Evolutionary conservation across 2,797 vertebrate genomes (phyloP).

Genomic region (Melanogrammus aeglefinus): DNA sequence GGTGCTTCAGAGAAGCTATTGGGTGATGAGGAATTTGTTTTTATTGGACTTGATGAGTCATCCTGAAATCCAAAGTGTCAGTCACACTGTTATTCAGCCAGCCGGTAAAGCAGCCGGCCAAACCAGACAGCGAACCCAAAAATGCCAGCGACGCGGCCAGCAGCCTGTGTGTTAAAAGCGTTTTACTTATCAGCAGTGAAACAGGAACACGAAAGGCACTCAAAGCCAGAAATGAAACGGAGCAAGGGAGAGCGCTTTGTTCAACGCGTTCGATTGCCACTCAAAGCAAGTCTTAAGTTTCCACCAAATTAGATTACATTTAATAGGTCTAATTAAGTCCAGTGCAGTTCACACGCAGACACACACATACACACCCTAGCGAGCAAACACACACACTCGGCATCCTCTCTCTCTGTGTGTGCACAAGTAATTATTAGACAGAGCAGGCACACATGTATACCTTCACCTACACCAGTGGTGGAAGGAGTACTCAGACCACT

Average conservation of each 20-base stretch:
- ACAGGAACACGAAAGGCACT: slow-evolving; percentile 65
- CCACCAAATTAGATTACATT: slow-evolving; percentile 76
- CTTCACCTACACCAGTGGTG: too few relatives aligned
- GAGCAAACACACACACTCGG: not conserved
- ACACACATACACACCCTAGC: slow-evolving; percentile 16
- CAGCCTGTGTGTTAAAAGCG: slow-evolving; percentile 28
- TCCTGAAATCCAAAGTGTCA: not conserved
- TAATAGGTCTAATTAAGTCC: slow-evolving; percentile 75
- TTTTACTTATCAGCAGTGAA: slow-evolving; percentile 57
- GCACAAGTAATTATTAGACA: too few relatives aligned
- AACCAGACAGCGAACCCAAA: slow-evolving; percentile 38
- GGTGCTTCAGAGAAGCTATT: too few relatives aligned
- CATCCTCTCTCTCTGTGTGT: too few relatives aligned
- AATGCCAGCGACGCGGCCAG: slow-evolving; percentile 46
- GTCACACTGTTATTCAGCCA: not conserved
- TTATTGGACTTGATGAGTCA: not conserved
- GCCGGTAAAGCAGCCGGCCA: not conserved
- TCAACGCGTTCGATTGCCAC: slow-evolving; percentile 72
- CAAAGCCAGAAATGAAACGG: slow-evolving; percentile 62
- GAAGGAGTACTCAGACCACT: too few relatives aligned
- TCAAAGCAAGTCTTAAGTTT: slow-evolving; percentile 74
- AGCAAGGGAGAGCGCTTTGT: slow-evolving; percentile 66
- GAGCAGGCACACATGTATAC: too few relatives aligned
- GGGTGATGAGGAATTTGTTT: too few relatives aligned
- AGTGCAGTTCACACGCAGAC: slow-evolving; percentile 17